Base-by-base conservation (phyloP, 2,113 vertebrate genomes). In the Sprattus sprattus region DNA sequence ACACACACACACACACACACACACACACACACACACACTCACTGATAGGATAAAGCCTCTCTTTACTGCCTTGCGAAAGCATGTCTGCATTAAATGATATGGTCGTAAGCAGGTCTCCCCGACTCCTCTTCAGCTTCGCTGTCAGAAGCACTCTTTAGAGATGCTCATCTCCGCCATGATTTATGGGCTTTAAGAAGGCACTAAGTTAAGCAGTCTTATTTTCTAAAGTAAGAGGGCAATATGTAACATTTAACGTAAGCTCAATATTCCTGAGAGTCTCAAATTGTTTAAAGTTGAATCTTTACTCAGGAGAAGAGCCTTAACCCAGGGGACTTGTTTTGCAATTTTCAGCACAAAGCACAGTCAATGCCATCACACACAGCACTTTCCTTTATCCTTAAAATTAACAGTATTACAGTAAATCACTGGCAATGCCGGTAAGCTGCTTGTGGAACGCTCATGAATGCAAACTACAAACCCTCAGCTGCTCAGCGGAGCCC, bases 1-100 rank as follows among this genome's bases (percentile, higher is more conserved):
- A 52, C 44, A 80, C 83, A 60, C 32, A 25, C 71, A 45, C 82
- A 81, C 45, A 50, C 87, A 81, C 82, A 46, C 50, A 28, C 64
- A 71, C 64, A 32, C n/a, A 32, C 64, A 32, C 64, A 71, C n/a
- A 32, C 64, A 32, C 11, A 13, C 28, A 11, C 25, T 32, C 64
- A 28, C 8, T 28, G 64, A 71, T 71, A 25, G 64, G 64, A 32
- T 71, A 28, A 71, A 28, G 1, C 2, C 64, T 71, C n/a, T n/a
- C 64, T 28, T 71, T 28, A 71, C 25, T 71, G 64, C 64, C 64
- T 32, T 25, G 13, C 64, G n/a, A n/a, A 67, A 25, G 25, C 64
- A 71, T 71, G 64, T 71, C 64, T 71, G 64, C 64, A 28, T 9
- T 32, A 71, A 71, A 32, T 71, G n/a, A 71, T 71, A 28, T 71